Percentiles rank a stretch among this genome's conserved stretches.
phyloP scores from a whole-genome alignment of 2,797 vertebrate genomes.

The Neopelma chrysocephalum region DNA sequence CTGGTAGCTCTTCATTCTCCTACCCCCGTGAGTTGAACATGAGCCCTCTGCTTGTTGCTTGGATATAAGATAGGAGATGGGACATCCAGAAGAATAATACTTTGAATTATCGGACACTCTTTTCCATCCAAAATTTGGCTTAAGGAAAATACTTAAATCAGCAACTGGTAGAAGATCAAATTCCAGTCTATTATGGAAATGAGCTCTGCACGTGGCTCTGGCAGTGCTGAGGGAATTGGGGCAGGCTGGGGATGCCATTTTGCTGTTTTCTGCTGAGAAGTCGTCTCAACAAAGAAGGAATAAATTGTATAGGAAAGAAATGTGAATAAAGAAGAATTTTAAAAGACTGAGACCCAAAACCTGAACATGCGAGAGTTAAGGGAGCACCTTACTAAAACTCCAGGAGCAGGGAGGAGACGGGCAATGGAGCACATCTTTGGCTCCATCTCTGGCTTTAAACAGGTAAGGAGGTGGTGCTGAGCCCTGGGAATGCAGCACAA shows the following conservation, averaged over 20 bases:
- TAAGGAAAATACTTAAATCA: neutral
- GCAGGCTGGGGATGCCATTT: neutral
- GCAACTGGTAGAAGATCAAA: neutral
- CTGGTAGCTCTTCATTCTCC: neutral
- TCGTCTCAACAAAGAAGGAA: neutral
- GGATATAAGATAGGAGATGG: neutral
- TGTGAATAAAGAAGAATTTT: neutral
- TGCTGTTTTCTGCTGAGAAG: neutral
- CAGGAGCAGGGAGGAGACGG: neutral
- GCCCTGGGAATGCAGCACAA: neutral
- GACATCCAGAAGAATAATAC: neutral
- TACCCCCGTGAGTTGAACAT: neutral
- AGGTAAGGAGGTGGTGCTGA: no score
- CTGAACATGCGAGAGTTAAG: neutral
- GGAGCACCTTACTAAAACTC: fast-evolving
- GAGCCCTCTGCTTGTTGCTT: neutral
- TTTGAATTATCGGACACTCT: neutral
- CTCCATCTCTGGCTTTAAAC: neutral
- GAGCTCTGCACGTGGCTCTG: neutral
- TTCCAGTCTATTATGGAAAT: neutral
- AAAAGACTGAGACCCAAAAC: neutral
- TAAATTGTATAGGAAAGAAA: neutral
- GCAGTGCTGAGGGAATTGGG: neutral
- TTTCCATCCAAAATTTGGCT: neutral
- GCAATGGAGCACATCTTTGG: fast-evolving